Percentiles rank a stretch among this genome's conserved stretches.
These are phyloP conservation scores for Ceyx margarethae DNA, from an alignment of 2,113 vertebrate genomes.

Conservation along the genomic window DNA sequence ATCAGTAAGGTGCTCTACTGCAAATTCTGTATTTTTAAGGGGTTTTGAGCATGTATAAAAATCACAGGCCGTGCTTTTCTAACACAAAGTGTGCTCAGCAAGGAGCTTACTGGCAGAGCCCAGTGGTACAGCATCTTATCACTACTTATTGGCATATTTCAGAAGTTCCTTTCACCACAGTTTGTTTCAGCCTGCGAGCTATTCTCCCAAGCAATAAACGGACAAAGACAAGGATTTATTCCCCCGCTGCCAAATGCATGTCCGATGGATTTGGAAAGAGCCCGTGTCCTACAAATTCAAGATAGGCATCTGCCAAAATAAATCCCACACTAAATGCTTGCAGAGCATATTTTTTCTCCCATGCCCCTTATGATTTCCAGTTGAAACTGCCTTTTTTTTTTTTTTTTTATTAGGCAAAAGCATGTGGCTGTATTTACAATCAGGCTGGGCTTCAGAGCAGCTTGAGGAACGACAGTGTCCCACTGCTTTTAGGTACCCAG, in stretches of 20 bases:
- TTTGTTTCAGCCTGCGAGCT: neutral
- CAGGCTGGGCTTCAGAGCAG: neutral
- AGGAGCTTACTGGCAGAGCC: neutral
- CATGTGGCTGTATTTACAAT: neutral
- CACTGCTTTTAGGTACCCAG: neutral
- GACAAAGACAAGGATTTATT: neutral
- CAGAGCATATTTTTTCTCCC: neutral
- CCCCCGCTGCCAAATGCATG: neutral
- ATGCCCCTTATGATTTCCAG: neutral
- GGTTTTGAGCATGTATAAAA: neutral
- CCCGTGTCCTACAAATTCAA: neutral
- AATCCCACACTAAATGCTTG: neutral
- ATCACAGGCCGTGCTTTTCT: neutral
- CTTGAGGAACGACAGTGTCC: neutral
- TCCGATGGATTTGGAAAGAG: slow-evolving; percentile 2
- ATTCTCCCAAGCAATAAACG: neutral
- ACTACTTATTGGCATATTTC: neutral
- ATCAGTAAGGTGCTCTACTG: neutral
- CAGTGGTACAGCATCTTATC: neutral
- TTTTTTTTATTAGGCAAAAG: neutral
- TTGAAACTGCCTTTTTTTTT: neutral
- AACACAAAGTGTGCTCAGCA: neutral
- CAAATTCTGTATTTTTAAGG: neutral
- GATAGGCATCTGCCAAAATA: neutral
- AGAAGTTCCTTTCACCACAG: neutral